These are phyloP conservation scores for Daphoenositta chrysoptera DNA, from an alignment of 2,113 vertebrate genomes.

Conservation along the genomic window DNA sequence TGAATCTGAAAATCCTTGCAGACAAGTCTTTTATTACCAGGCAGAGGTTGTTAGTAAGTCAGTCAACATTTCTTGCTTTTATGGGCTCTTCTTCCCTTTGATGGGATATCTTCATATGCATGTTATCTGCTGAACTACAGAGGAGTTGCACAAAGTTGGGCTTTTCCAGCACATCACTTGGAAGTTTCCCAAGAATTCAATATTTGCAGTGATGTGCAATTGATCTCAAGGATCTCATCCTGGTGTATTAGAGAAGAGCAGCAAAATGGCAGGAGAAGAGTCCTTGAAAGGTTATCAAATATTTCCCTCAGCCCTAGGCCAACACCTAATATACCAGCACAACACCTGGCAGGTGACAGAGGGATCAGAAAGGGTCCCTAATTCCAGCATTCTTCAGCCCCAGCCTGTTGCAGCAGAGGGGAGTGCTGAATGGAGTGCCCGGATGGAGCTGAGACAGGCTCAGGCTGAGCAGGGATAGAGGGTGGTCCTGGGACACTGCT, in stretches of 20 bases:
- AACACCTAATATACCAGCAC: background rate
- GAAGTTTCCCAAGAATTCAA: background rate
- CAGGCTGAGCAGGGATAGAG: background rate
- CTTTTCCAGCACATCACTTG: background rate
- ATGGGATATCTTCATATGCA: background rate
- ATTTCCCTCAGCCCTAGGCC: background rate
- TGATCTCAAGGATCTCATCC: background rate
- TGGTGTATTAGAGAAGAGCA: background rate
- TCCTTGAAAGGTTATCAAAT: background rate
- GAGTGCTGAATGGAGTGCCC: fast-evolving
- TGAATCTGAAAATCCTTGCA: background rate
- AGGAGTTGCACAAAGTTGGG: background rate
- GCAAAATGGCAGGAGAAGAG: background rate
- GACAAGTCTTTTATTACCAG: background rate
- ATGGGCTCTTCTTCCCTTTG: background rate
- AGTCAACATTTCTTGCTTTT: background rate
- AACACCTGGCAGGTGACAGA: background rate
- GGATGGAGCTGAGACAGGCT: fast-evolving
- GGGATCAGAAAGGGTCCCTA: background rate
- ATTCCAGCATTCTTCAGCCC: background rate
- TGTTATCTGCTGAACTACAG: background rate
- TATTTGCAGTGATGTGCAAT: background rate
- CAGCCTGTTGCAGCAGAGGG: background rate
- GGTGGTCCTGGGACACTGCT: background rate
- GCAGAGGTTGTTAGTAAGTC: background rate